These are phyloP conservation scores for Epizoanthus stellaris DNA, from an alignment of 92 coral and sea anemone species.

Conservation along the genomic window DNA sequence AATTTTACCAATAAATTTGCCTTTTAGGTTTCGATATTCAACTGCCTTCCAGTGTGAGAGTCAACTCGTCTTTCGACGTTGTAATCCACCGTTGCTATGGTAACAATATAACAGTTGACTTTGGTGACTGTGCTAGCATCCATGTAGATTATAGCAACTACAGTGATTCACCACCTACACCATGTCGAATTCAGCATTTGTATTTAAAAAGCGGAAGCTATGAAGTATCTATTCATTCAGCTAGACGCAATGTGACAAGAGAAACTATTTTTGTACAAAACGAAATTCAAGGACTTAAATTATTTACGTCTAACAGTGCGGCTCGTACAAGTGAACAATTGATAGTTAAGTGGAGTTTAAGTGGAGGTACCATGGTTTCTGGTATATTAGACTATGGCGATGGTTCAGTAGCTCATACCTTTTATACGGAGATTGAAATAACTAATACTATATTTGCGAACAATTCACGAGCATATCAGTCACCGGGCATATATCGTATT, in stretches of 20 bases:
- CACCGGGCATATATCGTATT: conserved; percentile 37
- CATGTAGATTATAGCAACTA: too few species aligned
- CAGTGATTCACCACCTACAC: background rate
- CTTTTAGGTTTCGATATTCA: background rate
- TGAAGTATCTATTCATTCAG: conserved; percentile 28
- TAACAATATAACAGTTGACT: conserved; percentile 31
- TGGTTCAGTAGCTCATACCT: background rate
- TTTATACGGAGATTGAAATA: background rate
- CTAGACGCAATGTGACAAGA: conserved; percentile 26
- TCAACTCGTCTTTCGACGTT: background rate
- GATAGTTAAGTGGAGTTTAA: conserved; percentile 48
- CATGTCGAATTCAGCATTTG: conserved; percentile 53
- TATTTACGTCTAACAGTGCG: conserved; percentile 1
- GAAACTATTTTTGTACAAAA: conserved; percentile 43
- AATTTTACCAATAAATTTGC: background rate
- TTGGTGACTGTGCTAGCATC: conserved; percentile 51
- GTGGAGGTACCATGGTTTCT: conserved; percentile 44
- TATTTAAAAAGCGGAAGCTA: conserved; percentile 49
- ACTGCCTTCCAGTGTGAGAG: background rate
- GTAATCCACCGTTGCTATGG: background rate
- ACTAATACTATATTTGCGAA: background rate
- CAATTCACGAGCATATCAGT: conserved; percentile 34
- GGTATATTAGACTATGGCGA: conserved; percentile 52
- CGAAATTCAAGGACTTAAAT: conserved; percentile 27
- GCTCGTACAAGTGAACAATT: conserved; percentile 23